Percentiles rank a stretch among this genome's conserved stretches.
phyloP scores from a whole-genome alignment of 53 echinoderm and acorn worm genomes.

The Apostichopus leukothele region DNA sequence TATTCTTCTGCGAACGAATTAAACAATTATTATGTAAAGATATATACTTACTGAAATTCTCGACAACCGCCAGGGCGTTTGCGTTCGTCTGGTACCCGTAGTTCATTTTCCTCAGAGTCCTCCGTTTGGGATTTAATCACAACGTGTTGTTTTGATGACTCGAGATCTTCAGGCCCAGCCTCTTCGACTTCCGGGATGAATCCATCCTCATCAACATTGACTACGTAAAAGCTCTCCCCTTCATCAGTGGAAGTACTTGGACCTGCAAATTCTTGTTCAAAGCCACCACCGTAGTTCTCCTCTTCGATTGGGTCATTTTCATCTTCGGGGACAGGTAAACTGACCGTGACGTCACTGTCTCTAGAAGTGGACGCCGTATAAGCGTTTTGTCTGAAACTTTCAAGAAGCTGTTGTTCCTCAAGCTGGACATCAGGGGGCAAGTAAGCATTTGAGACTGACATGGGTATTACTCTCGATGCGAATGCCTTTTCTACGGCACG shows the following conservation, averaged over 20 bases:
- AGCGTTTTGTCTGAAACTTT: background rate
- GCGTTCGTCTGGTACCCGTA: background rate
- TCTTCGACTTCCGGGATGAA: constrained; percentile 17
- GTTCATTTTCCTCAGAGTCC: no score
- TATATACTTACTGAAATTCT: constrained; percentile 31
- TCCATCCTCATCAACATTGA: constrained; percentile 11
- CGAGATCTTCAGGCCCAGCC: background rate
- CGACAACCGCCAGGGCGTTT: background rate
- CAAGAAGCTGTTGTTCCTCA: background rate
- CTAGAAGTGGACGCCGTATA: background rate
- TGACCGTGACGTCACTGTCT: background rate
- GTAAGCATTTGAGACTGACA: background rate
- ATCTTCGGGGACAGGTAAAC: background rate
- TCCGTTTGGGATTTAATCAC: no score
- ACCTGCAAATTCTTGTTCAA: background rate
- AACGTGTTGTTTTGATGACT: background rate
- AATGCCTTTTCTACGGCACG: background rate
- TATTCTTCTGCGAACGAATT: no score
- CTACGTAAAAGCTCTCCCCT: background rate
- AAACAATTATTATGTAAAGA: no score
- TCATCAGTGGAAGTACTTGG: background rate
- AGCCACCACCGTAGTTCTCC: background rate
- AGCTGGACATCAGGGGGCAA: background rate
- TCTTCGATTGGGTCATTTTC: background rate
- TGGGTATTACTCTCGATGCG: background rate